Base-by-base conservation (phyloP, 2,888 invertebrate genomes). In the Caenorhabditis sp. region DNA sequence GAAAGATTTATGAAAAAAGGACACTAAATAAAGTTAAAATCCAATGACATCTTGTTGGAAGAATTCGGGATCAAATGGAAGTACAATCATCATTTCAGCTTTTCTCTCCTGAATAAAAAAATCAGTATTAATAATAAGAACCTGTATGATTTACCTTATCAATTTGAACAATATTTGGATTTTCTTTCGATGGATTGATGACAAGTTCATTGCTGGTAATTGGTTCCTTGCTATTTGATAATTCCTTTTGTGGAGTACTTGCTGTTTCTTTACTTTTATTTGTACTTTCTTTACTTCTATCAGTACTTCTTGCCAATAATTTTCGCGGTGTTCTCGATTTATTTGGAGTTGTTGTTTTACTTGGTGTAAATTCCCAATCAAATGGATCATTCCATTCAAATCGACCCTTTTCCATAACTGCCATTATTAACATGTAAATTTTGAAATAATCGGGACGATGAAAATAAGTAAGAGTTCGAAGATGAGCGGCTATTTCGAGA, bases 391-490 rank as follows among this genome's bases (percentile, higher is more conserved):
- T 64, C 74, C 69, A 74, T 10, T 36, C 14, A 62, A 78, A 81
- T 36, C 67, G 66, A 14, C 81, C 81, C 50, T 71, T 66, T 12
- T 69, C 65, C 81, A 83, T 81, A 10, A 81, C 57, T 1, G 59
- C 58, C 14, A 65, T 58, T 26, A 83, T 55, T 8, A 73, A 23
- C 55, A 62, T 53, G 64, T 67, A 79, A 49, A 81, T 74, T 27
- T 71, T 65, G 5, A 57, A 36, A 50, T 83, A 83, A 62, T 83
- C 76, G 2, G 83, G 82, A 2, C 82, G 72, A 6, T 66, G 54
- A 66, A 71, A 82, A 60, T 83, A 83, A 50, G 71, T 79, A 1
- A 82, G 58, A 17, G 69, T 70, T 62, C 74, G 69, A 58, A 74
- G 62, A 60, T 82, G 77, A 14, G 60, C 59, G 10, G 81, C 76